Base-by-base conservation (phyloP, 2,888 invertebrate species). In the Leucophenga maculata region DNA sequence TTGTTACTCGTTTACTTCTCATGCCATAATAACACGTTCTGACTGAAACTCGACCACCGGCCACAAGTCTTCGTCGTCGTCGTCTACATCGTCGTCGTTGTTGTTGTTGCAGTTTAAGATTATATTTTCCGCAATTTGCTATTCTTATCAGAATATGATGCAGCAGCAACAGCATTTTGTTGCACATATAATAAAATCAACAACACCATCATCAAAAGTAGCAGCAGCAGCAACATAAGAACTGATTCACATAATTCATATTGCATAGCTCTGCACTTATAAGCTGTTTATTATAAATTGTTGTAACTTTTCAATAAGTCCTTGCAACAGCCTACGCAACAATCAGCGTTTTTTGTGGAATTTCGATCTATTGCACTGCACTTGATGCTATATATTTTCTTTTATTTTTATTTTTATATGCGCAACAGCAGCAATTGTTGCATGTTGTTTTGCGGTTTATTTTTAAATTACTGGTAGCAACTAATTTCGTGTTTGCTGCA, bases 111-210 rank as follows among this genome's bases (percentile, higher is more conserved):
- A 55, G 57, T 13, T 52, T 22, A 18, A 13, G n/a, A 16, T 54
- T 32, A 68, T 69, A 62, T 68, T 70, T 60, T 64, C 67, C 55
- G 66, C 69, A 70, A 68, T 65, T 71, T 71, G 68, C 69, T 68
- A 60, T 71, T 71, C 71, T 60, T 60, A 60, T 60, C 60, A 60
- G 39, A 60, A 39, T 39, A 39, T 39, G 39, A 39, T 6, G 39
- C 60, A 60, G 13, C 57, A 57, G 22, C 14, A 50, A 14, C 64
- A 44, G 54, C 54, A 54, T 39, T 39, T 39, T 39, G 11, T 39
- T 39, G 39, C 39, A 39, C 44, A 59, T 8, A 16, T 18, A 32
- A 22, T 4, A 59, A 59, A 46, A 64, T 62, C 70, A 59, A 26
- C 67, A 67, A 50, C 64, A 57, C 18, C 57, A 65, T 59, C 69